These are phyloP conservation scores for Aptenodytes patagonicus DNA, from an alignment of 2,113 vertebrate genomes.

Conservation along the genomic window DNA sequence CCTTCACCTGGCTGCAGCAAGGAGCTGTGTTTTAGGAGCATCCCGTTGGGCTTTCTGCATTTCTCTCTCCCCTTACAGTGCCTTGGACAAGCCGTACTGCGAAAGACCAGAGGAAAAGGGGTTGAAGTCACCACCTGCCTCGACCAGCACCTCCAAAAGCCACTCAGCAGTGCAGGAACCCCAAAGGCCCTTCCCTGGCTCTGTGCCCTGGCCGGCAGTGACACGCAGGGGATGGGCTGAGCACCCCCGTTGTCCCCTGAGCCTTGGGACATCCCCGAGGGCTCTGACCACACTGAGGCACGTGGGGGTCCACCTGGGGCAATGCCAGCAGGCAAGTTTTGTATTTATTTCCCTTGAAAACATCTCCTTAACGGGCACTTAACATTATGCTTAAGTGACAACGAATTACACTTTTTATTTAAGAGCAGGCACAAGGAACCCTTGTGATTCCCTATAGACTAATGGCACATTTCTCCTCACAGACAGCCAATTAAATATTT, in stretches of 20 bases:
- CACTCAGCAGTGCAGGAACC: neutral
- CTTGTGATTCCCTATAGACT: slow-evolving; percentile 49
- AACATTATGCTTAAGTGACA: slow-evolving; percentile 52
- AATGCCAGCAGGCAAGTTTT: neutral
- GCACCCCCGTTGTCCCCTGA: neutral
- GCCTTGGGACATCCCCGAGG: rapidly evolving
- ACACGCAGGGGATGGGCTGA: neutral
- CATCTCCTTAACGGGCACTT: neutral
- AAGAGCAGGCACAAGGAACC: slow-evolving; percentile 44
- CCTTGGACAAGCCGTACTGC: rapidly evolving
- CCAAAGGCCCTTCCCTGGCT: neutral
- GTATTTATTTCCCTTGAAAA: slow-evolving; percentile 29
- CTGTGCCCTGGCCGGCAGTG: rapidly evolving
- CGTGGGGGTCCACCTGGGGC: rapidly evolving
- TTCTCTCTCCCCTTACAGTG: neutral
- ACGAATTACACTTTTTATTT: slow-evolving; percentile 53
- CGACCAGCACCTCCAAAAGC: neutral
- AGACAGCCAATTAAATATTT: slow-evolving; percentile 69
- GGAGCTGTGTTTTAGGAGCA: neutral
- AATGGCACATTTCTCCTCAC: slow-evolving; percentile 59
- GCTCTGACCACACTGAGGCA: neutral
- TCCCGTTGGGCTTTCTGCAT: neutral
- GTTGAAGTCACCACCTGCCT: neutral
- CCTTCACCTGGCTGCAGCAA: neutral
- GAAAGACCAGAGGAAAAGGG: neutral